Percentiles rank a stretch among this genome's conserved stretches.
Evolutionary conservation across 2,888 invertebrate genomes (phyloP).

Genomic region (Ptycholaimellus sp.): DNA sequence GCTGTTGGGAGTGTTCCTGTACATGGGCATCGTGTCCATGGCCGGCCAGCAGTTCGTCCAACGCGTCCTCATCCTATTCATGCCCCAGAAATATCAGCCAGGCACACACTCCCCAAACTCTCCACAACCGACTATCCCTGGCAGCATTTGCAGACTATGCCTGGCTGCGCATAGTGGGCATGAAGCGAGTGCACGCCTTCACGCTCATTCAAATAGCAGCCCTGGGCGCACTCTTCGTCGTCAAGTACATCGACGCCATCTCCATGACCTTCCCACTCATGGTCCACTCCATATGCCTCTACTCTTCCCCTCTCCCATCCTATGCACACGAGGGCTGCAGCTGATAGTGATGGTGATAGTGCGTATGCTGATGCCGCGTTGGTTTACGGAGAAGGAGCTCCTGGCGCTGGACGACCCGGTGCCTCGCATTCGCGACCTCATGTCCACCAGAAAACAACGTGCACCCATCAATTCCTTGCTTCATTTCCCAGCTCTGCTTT

Average conservation of each 20-base stretch:
- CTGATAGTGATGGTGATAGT: not conserved
- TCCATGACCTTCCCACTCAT: slow-evolving; percentile 9
- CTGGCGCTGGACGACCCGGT: slow-evolving; percentile 83
- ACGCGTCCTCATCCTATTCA: slow-evolving; percentile 11
- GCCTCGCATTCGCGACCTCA: slow-evolving; percentile 34
- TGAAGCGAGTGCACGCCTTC: slow-evolving; percentile 23
- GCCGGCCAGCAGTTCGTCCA: slow-evolving; percentile 11
- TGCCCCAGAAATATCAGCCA: slow-evolving; percentile 16
- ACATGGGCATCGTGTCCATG: slow-evolving; percentile 28
- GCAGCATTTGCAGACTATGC: no score
- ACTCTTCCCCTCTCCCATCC: not conserved
- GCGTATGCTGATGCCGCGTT: slow-evolving; percentile 47
- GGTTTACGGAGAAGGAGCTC: slow-evolving; percentile 61
- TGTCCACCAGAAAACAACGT: no score
- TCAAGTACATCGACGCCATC: slow-evolving; percentile 16
- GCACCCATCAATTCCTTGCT: no score
- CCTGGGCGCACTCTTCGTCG: slow-evolving; percentile 23
- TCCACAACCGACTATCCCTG: no score
- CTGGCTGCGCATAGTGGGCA: slow-evolving; percentile 8
- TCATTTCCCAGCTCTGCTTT: no score
- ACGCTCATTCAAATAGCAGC: slow-evolving; percentile 26
- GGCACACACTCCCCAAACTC: no score
- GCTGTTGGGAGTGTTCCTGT: slow-evolving; percentile 29
- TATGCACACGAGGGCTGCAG: not conserved
- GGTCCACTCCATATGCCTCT: slow-evolving; percentile 1